Evolutionary conservation across 2,113 vertebrate species (phyloP).

Genomic region (Aix galericulata): DNA sequence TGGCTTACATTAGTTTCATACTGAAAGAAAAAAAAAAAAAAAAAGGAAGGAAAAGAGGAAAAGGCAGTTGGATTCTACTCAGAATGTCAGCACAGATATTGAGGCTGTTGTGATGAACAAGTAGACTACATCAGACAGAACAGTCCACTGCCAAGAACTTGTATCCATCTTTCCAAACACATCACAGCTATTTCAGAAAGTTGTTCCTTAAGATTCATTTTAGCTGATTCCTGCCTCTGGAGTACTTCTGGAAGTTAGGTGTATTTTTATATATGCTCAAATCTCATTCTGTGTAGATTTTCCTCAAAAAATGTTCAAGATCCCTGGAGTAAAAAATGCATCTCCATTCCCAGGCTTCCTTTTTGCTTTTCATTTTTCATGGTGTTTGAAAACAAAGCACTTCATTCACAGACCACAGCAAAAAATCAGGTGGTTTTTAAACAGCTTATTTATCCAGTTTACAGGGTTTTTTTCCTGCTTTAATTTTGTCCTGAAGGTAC

Average conservation of each 20-base stretch:
- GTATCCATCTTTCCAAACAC: neutral
- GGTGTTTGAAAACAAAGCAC: neutral
- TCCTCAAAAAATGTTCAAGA: neutral
- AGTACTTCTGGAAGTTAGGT: neutral
- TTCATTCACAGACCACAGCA: constrained; percentile 7
- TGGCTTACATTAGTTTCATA: neutral
- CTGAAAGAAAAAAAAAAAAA: neutral
- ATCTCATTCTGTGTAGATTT: neutral
- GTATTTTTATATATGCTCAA: neutral
- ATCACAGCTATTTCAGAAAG: neutral
- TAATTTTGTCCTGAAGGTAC: constrained; percentile 34
- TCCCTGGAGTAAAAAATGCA: neutral
- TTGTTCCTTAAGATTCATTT: neutral
- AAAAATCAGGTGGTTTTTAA: neutral
- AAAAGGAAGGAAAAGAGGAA: neutral
- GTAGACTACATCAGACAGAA: neutral
- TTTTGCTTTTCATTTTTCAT: neutral
- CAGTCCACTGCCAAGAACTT: neutral
- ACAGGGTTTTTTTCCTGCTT: neutral
- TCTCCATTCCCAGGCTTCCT: neutral
- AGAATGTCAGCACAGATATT: neutral
- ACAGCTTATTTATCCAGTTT: neutral
- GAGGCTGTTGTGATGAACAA: neutral
- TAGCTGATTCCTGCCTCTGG: neutral
- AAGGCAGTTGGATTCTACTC: neutral